Conservation (phyloP, 2,797 vertebrate genomes). For the Manis crassicaudata region DNA sequence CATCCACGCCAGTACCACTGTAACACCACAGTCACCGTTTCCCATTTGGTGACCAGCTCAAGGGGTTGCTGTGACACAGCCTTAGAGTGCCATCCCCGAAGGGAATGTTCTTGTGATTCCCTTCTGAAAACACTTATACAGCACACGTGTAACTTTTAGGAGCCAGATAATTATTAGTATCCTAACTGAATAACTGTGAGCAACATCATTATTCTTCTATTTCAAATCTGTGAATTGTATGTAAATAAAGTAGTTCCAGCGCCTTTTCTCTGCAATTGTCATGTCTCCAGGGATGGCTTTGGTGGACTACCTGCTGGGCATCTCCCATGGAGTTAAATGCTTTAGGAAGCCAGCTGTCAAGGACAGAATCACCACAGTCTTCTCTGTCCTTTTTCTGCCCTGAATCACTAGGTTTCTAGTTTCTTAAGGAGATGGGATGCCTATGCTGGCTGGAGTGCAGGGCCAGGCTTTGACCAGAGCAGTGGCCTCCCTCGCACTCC, state of each 20-base stretch:
- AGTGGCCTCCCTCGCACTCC: rapidly evolving
- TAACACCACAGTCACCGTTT: background rate
- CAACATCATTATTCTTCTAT: background rate
- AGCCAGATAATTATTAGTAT: background rate
- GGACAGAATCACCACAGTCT: background rate
- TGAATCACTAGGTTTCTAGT: background rate
- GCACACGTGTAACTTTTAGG: background rate
- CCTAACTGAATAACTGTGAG: background rate
- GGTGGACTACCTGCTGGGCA: background rate
- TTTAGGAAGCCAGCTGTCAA: background rate
- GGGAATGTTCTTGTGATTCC: background rate
- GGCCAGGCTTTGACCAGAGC: background rate
- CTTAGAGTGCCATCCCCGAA: background rate
- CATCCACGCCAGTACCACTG: background rate
- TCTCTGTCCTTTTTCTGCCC: background rate
- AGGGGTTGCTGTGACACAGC: background rate
- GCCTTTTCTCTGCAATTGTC: background rate
- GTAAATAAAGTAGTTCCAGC: background rate
- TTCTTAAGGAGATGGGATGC: background rate
- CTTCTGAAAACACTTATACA: background rate
- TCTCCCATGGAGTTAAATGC: background rate
- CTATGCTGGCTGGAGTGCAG: rapidly evolving
- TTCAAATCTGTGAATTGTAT: background rate
- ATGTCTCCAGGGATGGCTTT: too few species aligned
- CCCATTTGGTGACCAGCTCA: background rate